phyloP scores from a whole-genome alignment of 2,113 vertebrate genomes.

The Oncorhynchus masou region DNA sequence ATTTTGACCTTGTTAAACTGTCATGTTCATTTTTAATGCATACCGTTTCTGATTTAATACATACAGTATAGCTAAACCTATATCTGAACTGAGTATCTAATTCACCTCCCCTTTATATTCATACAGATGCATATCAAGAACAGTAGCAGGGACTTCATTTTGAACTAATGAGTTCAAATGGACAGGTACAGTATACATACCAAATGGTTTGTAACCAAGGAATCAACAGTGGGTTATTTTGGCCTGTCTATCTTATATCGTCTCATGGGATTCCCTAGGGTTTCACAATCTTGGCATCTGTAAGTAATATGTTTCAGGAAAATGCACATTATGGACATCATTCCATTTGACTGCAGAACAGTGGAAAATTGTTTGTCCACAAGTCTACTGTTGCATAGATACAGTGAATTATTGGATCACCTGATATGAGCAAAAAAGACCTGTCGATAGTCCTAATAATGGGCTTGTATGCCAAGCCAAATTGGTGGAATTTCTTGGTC shows the following conservation, averaged over 20 bases:
- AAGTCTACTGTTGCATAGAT: no score
- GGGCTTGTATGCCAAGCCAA: no score
- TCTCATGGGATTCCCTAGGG: conserved; percentile 6
- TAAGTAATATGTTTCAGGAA: neutral
- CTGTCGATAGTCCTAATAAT: no score
- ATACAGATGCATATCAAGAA: conserved; percentile 19
- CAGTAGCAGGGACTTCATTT: conserved; percentile 27
- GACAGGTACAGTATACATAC: conserved; percentile 44
- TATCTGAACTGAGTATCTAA: no score
- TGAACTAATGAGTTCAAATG: conserved; percentile 26
- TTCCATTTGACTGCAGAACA: no score
- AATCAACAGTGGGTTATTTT: conserved; percentile 13
- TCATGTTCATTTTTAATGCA: conserved; percentile 43
- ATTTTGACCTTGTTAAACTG: conserved; percentile 57
- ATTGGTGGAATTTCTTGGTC: no score
- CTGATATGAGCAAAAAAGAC: no score
- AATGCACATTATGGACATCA: neutral
- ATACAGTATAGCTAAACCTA: no score
- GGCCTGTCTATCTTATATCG: conserved; percentile 1
- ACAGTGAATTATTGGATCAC: no score
- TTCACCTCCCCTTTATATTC: conserved; percentile 12
- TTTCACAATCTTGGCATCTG: neutral
- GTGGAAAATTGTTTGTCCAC: no score
- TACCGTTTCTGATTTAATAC: conserved; percentile 34
- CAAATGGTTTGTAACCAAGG: conserved; percentile 19